Percentiles rank a stretch among this genome's conserved stretches.
These are phyloP conservation scores for Nymphicus hollandicus DNA, from an alignment of 2,113 vertebrate genomes.

Conservation along the genomic window DNA sequence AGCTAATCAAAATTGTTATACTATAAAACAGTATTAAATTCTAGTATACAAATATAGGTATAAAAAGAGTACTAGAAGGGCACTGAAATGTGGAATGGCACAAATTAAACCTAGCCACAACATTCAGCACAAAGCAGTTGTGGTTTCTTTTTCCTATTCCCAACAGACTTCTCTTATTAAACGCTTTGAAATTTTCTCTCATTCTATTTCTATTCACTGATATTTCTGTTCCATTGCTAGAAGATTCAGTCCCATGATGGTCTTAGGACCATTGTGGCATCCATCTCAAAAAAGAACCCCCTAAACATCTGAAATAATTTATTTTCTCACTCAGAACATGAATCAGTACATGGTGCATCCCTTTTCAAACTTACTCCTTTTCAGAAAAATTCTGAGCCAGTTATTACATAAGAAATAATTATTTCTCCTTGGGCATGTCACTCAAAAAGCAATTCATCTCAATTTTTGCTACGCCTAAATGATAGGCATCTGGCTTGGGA, in stretches of 20 bases:
- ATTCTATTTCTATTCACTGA: background rate
- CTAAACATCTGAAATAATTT: background rate
- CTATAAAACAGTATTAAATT: background rate
- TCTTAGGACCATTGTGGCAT: background rate
- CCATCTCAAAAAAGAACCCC: background rate
- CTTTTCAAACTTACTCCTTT: background rate
- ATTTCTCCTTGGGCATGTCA: background rate
- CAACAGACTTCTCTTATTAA: background rate
- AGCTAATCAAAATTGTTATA: background rate
- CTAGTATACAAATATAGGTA: background rate
- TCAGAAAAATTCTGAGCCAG: background rate
- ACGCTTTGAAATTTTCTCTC: background rate
- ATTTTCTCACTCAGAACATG: background rate
- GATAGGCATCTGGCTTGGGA: background rate
- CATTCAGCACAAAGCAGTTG: background rate
- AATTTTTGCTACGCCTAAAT: background rate
- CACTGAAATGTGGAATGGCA: background rate
- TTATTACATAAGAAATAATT: background rate
- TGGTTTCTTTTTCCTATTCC: background rate
- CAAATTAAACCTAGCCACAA: background rate
- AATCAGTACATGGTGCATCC: background rate
- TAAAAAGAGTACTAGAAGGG: background rate
- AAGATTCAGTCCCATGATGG: background rate
- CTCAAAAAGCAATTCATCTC: background rate
- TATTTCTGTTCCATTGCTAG: background rate